phyloP scores from a whole-genome alignment of 2,888 invertebrate genomes.

The Apamea anceps region DNA sequence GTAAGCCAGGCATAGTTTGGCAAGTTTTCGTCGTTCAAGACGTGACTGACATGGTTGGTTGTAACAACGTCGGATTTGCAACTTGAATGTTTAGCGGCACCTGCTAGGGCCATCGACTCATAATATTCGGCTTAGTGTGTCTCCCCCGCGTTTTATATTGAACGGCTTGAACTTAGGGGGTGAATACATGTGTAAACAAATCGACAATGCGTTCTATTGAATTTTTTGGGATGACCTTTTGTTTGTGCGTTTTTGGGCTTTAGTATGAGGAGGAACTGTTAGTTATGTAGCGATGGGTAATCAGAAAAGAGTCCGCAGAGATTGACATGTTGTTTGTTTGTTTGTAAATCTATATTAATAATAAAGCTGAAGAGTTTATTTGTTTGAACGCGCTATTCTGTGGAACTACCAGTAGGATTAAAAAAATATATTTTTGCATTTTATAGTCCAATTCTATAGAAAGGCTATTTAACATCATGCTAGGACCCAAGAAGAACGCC shows the following conservation, averaged over 20 bases:
- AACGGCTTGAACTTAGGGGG: conserved; percentile 69
- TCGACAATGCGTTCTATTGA: conserved; percentile 66
- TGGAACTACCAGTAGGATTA: neutral
- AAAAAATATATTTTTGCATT: neutral
- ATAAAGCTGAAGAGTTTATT: neutral
- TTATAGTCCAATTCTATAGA: no score
- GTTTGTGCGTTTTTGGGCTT: conserved; percentile 14
- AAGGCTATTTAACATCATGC: neutral
- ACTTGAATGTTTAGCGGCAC: conserved; percentile 88
- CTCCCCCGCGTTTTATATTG: conserved; percentile 72
- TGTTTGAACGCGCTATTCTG: neutral
- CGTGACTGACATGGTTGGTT: conserved; percentile 77
- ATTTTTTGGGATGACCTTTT: conserved; percentile 62
- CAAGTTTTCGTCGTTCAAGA: conserved; percentile 69
- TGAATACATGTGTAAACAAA: conserved; percentile 73
- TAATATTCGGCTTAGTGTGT: conserved; percentile 90
- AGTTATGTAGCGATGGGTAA: neutral
- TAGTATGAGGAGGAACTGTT: neutral
- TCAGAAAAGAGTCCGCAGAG: neutral
- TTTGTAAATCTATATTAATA: neutral
- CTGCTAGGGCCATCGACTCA: conserved; percentile 88
- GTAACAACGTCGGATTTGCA: conserved; percentile 66
- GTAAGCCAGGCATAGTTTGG: conserved; percentile 57
- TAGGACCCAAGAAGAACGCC: neutral
- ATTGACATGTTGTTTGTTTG: neutral